These are phyloP conservation scores for Crematogaster levior DNA, from an alignment of 2,888 invertebrate genomes.

Conservation along the genomic window DNA sequence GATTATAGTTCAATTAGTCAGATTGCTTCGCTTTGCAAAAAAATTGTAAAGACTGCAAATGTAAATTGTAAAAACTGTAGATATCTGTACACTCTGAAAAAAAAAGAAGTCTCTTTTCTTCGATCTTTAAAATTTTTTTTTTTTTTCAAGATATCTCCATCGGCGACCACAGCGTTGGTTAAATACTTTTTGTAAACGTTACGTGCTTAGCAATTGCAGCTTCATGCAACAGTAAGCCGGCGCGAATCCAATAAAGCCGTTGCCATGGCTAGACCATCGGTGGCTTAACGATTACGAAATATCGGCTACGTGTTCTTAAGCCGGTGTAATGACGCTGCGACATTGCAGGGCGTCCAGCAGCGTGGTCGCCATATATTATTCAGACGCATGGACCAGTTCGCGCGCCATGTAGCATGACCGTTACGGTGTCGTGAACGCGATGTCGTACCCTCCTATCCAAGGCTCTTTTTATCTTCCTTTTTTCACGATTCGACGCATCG, in stretches of 20 bases:
- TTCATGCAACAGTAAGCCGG: slow-evolving; percentile 14
- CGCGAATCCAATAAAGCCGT: slow-evolving; percentile 44
- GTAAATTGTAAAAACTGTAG: background rate
- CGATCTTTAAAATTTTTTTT: background rate
- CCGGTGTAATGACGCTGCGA: slow-evolving; percentile 76
- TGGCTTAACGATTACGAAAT: slow-evolving; percentile 52
- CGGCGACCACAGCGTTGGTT: background rate
- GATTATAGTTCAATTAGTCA: background rate
- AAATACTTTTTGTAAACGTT: background rate
- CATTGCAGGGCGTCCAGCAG: slow-evolving; percentile 74
- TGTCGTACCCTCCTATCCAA: background rate
- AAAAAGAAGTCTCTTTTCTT: background rate
- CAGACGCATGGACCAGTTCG: slow-evolving; percentile 69
- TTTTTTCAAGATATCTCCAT: background rate
- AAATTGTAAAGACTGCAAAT: background rate
- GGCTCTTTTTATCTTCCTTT: background rate
- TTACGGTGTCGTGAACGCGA: slow-evolving; percentile 59
- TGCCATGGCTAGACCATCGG: slow-evolving; percentile 6
- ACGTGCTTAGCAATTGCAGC: slow-evolving; percentile 34
- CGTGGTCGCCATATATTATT: slow-evolving; percentile 81
- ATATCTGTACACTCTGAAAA: background rate
- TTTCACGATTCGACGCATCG: slow-evolving; percentile 4
- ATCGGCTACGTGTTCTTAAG: slow-evolving; percentile 47
- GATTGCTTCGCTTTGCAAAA: background rate
- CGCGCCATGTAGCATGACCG: slow-evolving; percentile 61